Conservation (phyloP, 30 jellyfish, hydroid and myxozoan species). For the Aurelia coerulea region DNA sequence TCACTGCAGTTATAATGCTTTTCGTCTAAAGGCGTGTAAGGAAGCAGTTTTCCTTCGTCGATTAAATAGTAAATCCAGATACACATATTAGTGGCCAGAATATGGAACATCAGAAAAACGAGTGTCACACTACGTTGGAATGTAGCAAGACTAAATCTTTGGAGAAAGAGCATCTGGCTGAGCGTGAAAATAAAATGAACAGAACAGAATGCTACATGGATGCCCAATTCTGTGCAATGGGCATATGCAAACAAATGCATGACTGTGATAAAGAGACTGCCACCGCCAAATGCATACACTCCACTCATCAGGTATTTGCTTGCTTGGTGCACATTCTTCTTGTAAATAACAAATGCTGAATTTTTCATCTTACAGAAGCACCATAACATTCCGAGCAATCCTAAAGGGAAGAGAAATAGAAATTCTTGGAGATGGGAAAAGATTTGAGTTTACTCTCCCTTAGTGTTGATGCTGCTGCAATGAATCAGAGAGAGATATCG, state of each 20-base stretch:
- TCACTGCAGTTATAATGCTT: not conserved
- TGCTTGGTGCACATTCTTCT: conserved; percentile 16
- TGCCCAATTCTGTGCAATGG: conserved; percentile 24
- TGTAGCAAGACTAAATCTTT: conserved; percentile 32
- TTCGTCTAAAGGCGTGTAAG: not conserved
- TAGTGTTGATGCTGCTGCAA: no score
- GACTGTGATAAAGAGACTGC: conserved; percentile 34
- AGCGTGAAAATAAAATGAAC: conserved; percentile 27
- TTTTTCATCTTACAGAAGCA: conserved; percentile 9
- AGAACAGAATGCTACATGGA: conserved; percentile 12
- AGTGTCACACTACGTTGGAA: conserved; percentile 1
- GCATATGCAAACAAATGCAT: conserved; percentile 23
- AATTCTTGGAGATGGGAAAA: no score
- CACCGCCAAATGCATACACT: conserved; percentile 69
- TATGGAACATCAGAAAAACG: conserved; percentile 33
- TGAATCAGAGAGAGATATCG: no score
- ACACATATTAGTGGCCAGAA: conserved; percentile 52
- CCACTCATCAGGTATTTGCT: conserved; percentile 64
- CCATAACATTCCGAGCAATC: conserved; percentile 24
- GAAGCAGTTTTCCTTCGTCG: conserved; percentile 29
- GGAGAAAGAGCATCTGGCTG: conserved; percentile 50
- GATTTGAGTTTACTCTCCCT: no score
- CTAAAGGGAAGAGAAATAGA: not conserved
- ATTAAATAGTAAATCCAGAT: conserved; percentile 29
- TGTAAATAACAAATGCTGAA: conserved; percentile 13